Evolutionary conservation across 2,888 invertebrate species (phyloP).

Genomic region (Drosophila fungiperda): DNA sequence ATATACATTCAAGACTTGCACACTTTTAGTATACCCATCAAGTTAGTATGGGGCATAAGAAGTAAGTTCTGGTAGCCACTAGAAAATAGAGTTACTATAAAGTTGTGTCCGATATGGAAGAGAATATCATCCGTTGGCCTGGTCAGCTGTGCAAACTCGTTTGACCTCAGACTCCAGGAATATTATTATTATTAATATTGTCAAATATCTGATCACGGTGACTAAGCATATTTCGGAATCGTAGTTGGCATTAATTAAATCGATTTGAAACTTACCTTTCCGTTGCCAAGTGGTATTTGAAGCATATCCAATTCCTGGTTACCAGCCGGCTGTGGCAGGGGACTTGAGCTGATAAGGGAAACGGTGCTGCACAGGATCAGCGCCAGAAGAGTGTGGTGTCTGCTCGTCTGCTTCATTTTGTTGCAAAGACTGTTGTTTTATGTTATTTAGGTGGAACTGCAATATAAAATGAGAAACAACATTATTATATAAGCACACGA

Average conservation of each 20-base stretch:
- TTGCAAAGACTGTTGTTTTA: constrained; percentile 14
- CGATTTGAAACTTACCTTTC: constrained; percentile 83
- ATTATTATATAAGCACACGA: not conserved
- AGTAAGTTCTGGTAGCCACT: not conserved
- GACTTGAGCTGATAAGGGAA: constrained; percentile 78
- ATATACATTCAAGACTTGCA: not conserved
- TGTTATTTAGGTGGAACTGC: constrained; percentile 7
- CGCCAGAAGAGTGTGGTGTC: constrained; percentile 60
- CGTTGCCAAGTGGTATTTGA: constrained; percentile 84
- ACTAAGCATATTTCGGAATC: not conserved
- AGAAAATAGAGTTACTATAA: not conserved
- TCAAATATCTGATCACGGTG: not conserved
- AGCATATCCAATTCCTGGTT: constrained; percentile 84
- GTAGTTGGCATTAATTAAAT: not conserved
- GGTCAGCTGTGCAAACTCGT: not conserved
- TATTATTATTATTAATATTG: not conserved
- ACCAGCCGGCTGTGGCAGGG: constrained; percentile 77
- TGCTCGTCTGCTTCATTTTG: constrained; percentile 61
- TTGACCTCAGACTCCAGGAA: not conserved
- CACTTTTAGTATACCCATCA: not conserved
- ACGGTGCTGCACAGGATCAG: constrained; percentile 71
- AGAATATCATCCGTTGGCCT: not conserved
- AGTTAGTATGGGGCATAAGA: not conserved
- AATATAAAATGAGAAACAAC: constrained; percentile 5
- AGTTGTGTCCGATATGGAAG: too few relatives aligned